Percentiles rank a stretch among this genome's conserved stretches.
phyloP scores from a whole-genome alignment of 2,888 invertebrate species.

The Serrognathus titanus region DNA sequence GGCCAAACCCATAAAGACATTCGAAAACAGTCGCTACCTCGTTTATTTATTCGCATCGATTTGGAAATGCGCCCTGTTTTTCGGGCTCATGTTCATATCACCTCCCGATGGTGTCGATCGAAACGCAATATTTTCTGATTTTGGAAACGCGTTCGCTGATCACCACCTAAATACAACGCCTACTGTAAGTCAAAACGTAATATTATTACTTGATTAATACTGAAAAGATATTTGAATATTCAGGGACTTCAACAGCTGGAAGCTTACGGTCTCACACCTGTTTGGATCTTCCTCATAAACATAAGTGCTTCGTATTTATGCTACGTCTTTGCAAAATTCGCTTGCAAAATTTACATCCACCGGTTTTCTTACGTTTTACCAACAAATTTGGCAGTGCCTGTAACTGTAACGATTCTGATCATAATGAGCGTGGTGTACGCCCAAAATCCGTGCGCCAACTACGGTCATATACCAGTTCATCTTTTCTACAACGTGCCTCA shows the following conservation, averaged over 20 bases:
- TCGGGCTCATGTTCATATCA: constrained; percentile 55
- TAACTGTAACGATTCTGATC: constrained; percentile 66
- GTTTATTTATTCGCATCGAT: constrained; percentile 70
- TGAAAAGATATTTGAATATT: background rate
- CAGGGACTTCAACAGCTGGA: constrained; percentile 18
- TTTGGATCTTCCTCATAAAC: constrained; percentile 66
- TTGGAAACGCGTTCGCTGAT: constrained; percentile 51
- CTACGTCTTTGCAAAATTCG: constrained; percentile 71
- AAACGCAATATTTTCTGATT: constrained; percentile 52
- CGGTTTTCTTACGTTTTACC: constrained; percentile 84
- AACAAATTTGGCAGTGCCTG: constrained; percentile 71
- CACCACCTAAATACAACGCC: constrained; percentile 53
- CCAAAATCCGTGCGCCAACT: constrained; percentile 68
- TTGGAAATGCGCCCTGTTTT: constrained; percentile 75
- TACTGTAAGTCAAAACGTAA: constrained; percentile 25
- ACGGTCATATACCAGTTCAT: constrained; percentile 77
- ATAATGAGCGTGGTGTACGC: constrained; percentile 63
- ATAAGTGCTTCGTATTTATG: constrained; percentile 63
- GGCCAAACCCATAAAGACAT: constrained; percentile 42
- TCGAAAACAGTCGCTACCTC: constrained; percentile 58
- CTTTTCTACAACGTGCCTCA: constrained; percentile 74
- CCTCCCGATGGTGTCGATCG: constrained; percentile 53
- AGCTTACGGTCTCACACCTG: constrained; percentile 41
- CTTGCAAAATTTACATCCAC: constrained; percentile 87
- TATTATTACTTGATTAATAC: no score